Percentiles rank a stretch among this genome's conserved stretches.
Conservation (phyloP, 2,797 vertebrate genomes). For the Sebastes baramenuke region DNA sequence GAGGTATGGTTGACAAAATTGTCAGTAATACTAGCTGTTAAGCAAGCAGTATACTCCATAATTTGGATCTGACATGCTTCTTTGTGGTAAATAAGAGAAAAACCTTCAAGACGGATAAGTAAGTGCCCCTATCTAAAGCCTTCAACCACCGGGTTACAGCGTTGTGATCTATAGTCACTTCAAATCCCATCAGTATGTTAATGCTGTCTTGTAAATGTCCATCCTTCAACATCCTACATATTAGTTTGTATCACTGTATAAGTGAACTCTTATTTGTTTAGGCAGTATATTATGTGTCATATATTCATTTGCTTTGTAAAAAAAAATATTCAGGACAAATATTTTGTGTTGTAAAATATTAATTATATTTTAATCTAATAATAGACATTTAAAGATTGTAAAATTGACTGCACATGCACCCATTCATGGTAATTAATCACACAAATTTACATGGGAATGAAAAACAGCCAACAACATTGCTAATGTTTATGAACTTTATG, state of each 20-base stretch:
- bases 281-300: not conserved
- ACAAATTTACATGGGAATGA: not conserved
- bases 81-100: not conserved
- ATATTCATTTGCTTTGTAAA: not conserved
- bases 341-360: not conserved
- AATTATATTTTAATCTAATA: not conserved
- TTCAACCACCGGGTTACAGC: not conserved
- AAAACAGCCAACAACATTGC: conserved; percentile 22
- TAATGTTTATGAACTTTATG: conserved; percentile 24
- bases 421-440: conserved; percentile 2
- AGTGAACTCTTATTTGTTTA: not conserved
- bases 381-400: not conserved
- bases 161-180: not conserved
- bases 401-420: not conserved
- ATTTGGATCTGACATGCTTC: not conserved
- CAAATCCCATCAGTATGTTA: not conserved
- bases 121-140: not conserved
- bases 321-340: not conserved
- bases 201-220: not conserved
- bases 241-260: not conserved
- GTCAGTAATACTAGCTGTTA: not conserved
- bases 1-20: not conserved
- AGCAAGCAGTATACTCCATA: not conserved
- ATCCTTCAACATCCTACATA: not conserved
- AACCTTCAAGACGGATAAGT: not conserved